These are phyloP conservation scores for Drosophila barbarae DNA, from an alignment of 2,888 invertebrate species.

Conservation along the genomic window DNA sequence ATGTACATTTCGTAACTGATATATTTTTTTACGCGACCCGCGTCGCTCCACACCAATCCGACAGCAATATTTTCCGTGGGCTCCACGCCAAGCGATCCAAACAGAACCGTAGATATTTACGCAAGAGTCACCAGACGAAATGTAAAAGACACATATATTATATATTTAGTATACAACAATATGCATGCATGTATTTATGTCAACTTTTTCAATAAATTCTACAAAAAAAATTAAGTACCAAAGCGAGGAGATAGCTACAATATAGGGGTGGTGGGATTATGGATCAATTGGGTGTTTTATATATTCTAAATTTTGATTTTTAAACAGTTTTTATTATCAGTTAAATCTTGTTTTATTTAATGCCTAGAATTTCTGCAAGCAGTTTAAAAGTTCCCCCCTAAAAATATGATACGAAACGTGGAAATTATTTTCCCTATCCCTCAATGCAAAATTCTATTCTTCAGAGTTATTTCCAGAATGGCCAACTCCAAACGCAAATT, in stretches of 20 bases:
- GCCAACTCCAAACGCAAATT: constrained; percentile 61
- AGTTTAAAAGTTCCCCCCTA: too few species aligned
- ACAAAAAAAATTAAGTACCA: constrained; percentile 49
- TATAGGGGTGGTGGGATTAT: not conserved
- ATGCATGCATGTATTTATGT: constrained; percentile 79
- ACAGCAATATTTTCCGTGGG: constrained; percentile 43
- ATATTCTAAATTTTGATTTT: too few species aligned
- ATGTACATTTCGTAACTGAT: constrained; percentile 63
- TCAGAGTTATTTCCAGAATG: constrained; percentile 35
- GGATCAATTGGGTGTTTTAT: too few species aligned
- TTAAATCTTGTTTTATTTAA: too few species aligned
- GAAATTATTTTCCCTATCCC: not conserved
- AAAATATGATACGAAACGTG: not conserved
- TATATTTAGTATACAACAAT: constrained; percentile 78
- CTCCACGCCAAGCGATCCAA: constrained; percentile 30
- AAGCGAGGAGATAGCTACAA: not conserved
- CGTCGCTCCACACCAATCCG: constrained; percentile 38
- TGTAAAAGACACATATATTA: constrained; percentile 75
- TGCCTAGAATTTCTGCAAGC: too few species aligned
- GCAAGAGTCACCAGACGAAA: constrained; percentile 65
- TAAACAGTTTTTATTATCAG: too few species aligned
- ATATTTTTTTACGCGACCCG: constrained; percentile 58
- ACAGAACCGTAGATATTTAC: constrained; percentile 73
- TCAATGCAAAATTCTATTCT: not conserved
- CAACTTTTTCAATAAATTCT: constrained; percentile 79